These are phyloP conservation scores for Cepphus grylle DNA, from an alignment of 2,113 vertebrate species.

Conservation along the genomic window DNA sequence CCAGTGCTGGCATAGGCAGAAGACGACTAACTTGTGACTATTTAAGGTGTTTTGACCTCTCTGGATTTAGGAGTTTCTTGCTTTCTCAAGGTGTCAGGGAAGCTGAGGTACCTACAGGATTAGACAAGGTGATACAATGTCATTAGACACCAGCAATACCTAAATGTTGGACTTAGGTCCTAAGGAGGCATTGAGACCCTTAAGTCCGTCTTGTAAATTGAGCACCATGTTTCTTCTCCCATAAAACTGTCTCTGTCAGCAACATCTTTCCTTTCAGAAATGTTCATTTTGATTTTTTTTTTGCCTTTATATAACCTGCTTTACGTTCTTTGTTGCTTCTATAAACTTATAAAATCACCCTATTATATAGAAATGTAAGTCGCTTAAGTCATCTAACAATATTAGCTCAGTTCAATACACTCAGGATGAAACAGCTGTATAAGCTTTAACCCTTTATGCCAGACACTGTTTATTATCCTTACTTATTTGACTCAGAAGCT, in stretches of 20 bases:
- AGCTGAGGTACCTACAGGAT: neutral
- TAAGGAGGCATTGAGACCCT: neutral
- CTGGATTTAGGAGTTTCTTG: neutral
- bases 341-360: neutral
- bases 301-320: neutral
- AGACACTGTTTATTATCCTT: slow-evolving; percentile 16
- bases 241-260: neutral
- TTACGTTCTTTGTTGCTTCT: slow-evolving; percentile 10
- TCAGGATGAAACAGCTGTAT: neutral
- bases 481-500: neutral
- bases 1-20: neutral
- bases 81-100: neutral
- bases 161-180: neutral
- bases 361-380: neutral
- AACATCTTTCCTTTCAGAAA: neutral
- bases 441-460: slow-evolving; percentile 42
- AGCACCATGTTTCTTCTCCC: neutral
- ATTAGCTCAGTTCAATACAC: neutral
- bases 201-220: neutral
- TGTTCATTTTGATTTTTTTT: neutral
- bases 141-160: neutral
- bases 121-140: neutral
- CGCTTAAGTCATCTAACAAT: neutral
- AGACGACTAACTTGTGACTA: neutral
- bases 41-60: neutral